Percentiles rank a stretch among this genome's conserved stretches.
Evolutionary conservation across 1,140 invertebrate species (phyloP).

Genomic region (Zaprionus lachaisei): DNA sequence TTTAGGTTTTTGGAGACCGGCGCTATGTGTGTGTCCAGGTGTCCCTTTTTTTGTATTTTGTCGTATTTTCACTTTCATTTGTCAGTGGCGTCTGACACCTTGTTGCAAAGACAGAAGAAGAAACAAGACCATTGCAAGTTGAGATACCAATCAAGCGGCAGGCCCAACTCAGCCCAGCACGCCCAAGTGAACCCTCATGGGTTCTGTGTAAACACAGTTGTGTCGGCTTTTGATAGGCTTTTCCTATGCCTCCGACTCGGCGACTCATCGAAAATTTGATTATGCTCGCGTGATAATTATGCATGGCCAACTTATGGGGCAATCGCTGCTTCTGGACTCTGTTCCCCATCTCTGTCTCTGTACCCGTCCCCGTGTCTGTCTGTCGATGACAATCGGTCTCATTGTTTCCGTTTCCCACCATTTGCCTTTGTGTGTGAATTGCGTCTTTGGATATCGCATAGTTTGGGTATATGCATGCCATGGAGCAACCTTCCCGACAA

Average conservation of each 20-base stretch:
- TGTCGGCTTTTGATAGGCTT: conserved; percentile 41
- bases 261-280: conserved; percentile 55
- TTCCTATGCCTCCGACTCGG: neutral
- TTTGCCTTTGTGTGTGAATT: conserved; percentile 55
- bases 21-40: conserved; percentile 78
- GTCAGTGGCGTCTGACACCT: conserved; percentile 75
- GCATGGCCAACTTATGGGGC: conserved; percentile 56
- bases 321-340: conserved; percentile 51
- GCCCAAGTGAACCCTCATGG: conserved; percentile 4
- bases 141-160: conserved; percentile 55
- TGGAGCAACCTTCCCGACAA: conserved; percentile 23
- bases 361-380: conserved; percentile 24
- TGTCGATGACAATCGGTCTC: conserved; percentile 74
- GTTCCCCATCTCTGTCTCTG: conserved; percentile 6
- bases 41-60: conserved; percentile 41
- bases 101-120: conserved; percentile 42
- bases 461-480: neutral
- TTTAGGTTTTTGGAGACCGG: conserved; percentile 26
- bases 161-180: neutral
- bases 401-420: conserved; percentile 82
- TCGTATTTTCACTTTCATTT: conserved; percentile 76
- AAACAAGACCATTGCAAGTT: conserved; percentile 30
- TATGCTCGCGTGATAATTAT: conserved; percentile 78
- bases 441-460: conserved; percentile 58
- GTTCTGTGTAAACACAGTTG: conserved; percentile 68